phyloP scores from a whole-genome alignment of 2,113 vertebrate genomes.

The Apodemus speciosus region DNA sequence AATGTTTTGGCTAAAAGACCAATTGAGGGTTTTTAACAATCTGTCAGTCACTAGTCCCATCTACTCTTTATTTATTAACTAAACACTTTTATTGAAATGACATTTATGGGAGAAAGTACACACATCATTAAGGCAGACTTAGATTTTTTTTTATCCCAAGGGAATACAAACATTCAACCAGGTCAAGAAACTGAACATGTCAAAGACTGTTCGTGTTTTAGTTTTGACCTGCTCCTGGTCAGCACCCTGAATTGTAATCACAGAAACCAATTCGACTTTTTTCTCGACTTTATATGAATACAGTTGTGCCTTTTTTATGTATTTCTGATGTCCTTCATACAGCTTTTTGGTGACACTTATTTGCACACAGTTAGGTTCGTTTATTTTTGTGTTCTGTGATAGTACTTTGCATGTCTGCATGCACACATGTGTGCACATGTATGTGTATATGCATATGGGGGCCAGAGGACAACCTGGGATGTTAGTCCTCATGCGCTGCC shows the following conservation, averaged over 20 bases:
- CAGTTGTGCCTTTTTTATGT: background rate
- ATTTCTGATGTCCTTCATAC: background rate
- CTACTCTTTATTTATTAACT: constrained; percentile 1
- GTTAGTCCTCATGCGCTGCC: background rate
- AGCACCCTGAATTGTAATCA: background rate
- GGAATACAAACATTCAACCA: background rate
- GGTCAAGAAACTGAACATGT: background rate
- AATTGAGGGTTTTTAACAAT: background rate
- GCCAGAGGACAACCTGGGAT: background rate
- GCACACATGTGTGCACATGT: too few species aligned
- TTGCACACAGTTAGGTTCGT: too few species aligned
- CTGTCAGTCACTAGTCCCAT: background rate
- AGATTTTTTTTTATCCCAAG: background rate
- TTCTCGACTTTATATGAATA: background rate
- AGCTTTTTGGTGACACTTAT: background rate
- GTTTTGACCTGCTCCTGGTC: background rate
- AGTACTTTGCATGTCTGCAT: background rate
- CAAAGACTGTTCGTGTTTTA: background rate
- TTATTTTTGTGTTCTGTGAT: background rate
- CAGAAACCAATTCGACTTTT: background rate
- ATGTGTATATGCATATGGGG: background rate
- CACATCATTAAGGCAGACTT: background rate
- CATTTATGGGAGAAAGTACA: background rate
- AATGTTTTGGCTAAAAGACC: background rate
- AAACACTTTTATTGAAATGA: background rate